Evolutionary conservation across 2,888 invertebrate species (phyloP), one percentile per base, ranked within the genome.

Genomic region (Patella caerulea): DNA sequence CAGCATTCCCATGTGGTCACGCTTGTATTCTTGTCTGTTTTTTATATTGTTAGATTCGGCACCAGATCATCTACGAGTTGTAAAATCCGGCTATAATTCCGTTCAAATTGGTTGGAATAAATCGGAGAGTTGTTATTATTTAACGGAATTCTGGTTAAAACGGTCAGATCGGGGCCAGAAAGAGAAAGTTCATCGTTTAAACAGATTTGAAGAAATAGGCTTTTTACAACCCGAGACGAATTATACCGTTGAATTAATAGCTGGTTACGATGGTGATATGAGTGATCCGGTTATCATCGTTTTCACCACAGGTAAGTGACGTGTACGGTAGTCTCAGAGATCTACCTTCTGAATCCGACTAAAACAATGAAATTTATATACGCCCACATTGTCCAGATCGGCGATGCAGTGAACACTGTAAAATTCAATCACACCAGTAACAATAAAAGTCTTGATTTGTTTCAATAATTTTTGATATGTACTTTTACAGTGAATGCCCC

Each of bases 261-360:
- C 59, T 5, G 54, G 69, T 5, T 79, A 79, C 55, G 71, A 71
- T 24, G 71, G 56, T 34, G 72, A 78, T 29, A 72, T 74, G 65
- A 78, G 78, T 72, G 75, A 78, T 29, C 65, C 78, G 0, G 15
- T 65, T 9, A n/a, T 7, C 15, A 75, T 72, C 69, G 24, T 12
- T 1, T 75, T 78, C 45, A 71, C 15, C 52, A 78, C 78, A 71
- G 72, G 78, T 78, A 3, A 72, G 65, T 73, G 5, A 29, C 7
- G 11, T 19, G 3, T 19, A 19, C n/a, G 5, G 3, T 29, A 14
- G 12, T 59, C 15, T 15, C 15, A 34, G 34, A 34, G 34, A 34
- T 34, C 4, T 34, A 4, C 4, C 34, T 5, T 34, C 34, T 34
- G 34, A 34, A 34, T 34, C 34, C 0, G 34, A 34, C 34, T 34